Conservation (phyloP, 1,140 invertebrate species). For the Neodiprion lecontei region DNA sequence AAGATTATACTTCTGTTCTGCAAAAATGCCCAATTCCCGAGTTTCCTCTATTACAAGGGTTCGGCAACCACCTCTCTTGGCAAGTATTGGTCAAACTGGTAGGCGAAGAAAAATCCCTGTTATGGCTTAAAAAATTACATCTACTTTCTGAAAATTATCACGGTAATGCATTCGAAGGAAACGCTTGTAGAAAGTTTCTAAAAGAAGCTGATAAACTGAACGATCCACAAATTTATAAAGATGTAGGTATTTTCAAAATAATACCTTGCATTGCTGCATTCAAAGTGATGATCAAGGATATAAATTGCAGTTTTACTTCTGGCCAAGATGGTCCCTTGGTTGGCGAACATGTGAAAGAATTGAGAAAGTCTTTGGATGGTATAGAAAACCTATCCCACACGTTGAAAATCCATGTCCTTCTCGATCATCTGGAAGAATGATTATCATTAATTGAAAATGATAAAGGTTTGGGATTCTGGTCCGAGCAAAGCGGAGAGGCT, state of each 20-base stretch:
- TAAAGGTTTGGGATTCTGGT: conserved; percentile 21
- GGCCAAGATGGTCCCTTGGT: conserved; percentile 8
- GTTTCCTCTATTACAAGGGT: conserved; percentile 30
- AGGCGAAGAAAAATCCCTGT: conserved; percentile 24
- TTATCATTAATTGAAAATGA: conserved; percentile 17
- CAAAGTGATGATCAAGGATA: conserved; percentile 19
- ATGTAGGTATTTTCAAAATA: conserved; percentile 11
- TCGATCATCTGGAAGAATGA: conserved; percentile 16
- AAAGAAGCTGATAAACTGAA: conserved; percentile 22
- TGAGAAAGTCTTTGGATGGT: conserved; percentile 11
- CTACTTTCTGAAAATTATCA: conserved; percentile 30
- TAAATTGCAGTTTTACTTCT: conserved; percentile 18
- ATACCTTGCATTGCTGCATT: conserved; percentile 9
- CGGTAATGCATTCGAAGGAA: conserved; percentile 27
- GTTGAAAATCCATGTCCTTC: conserved; percentile 17
- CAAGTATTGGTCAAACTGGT: conserved; percentile 16
- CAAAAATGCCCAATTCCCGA: conserved; percentile 27
- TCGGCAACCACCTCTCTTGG: conserved; percentile 31
- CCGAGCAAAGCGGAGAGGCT: conserved; percentile 18
- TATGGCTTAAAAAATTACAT: conserved; percentile 27
- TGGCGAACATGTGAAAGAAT: conserved; percentile 11
- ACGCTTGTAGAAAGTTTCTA: conserved; percentile 26
- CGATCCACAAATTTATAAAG: conserved; percentile 16
- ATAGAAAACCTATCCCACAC: conserved; percentile 9
- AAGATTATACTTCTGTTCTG: conserved; percentile 19